Conservation (phyloP, 2,113 vertebrate species). For the Anguilla japonica region DNA sequence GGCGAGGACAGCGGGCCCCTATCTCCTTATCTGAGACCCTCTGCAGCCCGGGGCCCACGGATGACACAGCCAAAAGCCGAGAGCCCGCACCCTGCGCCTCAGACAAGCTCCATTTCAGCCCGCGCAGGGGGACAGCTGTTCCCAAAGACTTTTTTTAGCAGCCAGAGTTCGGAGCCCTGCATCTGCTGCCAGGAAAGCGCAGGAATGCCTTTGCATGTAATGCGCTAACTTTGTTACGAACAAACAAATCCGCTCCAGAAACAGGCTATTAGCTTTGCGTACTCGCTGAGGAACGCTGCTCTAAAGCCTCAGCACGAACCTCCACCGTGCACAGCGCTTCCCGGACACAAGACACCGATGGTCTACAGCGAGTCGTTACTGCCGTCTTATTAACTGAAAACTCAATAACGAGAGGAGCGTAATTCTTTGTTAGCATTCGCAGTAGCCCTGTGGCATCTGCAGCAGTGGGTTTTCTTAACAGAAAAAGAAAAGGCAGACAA, state of each 20-base stretch:
- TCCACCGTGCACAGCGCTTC: neutral
- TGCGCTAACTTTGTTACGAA: conserved; percentile 51
- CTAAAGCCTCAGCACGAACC: neutral
- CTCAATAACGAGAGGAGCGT: neutral
- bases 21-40: neutral
- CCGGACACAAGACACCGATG: neutral
- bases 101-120: conserved; percentile 60
- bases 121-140: conserved; percentile 65
- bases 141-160: conserved; percentile 22
- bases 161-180: conserved; percentile 54
- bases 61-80: neutral
- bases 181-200: conserved; percentile 74
- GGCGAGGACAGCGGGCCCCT: neutral
- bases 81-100: conserved; percentile 7
- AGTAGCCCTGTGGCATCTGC: neutral
- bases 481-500: neutral
- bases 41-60: neutral
- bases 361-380: neutral
- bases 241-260: conserved; percentile 35
- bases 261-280: conserved; percentile 11
- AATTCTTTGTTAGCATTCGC: neutral
- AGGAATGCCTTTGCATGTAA: conserved; percentile 66
- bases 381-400: neutral
- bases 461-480: neutral
- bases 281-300: neutral